Base-by-base conservation (phyloP, 2,888 invertebrate genomes). In the Cynaeus angustus region DNA sequence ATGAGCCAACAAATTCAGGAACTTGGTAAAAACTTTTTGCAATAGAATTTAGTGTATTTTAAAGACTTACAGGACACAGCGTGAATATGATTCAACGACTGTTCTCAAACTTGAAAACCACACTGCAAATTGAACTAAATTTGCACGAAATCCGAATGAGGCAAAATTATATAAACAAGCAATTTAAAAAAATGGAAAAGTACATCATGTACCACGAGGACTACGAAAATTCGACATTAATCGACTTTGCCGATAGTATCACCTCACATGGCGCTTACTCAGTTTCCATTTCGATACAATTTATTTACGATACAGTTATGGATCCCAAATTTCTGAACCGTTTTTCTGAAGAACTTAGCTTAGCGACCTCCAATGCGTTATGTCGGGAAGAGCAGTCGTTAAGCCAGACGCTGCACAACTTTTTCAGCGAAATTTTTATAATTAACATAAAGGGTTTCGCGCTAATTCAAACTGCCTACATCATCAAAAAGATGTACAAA, bases 381-480 rank as follows among this genome's bases (percentile, higher is more conserved):
- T 58, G 58, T 9, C 4, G 26, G 7, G 43, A 58, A 43, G 8
- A 7, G 3, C 13, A 43, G 0, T 58, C 58, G 0, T 14, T 14
- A 0, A 93, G 94, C 73, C 94, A 94, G 85, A 86, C 94, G 58
- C 87, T 94, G 38, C 93, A 91, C 82, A 92, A 93, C 81, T 87
- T 94, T 74, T 94, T 94, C 86, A 90, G 89, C 78, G 89, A 92
- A 0, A 89, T 94, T 70, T 89, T 93, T 0, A 84, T 94, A 16
- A 90, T 92, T 0, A 93, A 95, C 86, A 88, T 94, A 77, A 94
- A 94, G 84, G 94, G 93, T 1, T 94, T 91, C 83, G 89, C 91
- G 21, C 92, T 95, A 91, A 90, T 93, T 87, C 94, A 94, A 83
- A 77, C 77, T 61, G 77, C 77, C 7, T 76, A 76, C 37, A 61